Base-by-base conservation (phyloP, 2,113 vertebrate genomes). In the Poicephalus gulielmi region DNA sequence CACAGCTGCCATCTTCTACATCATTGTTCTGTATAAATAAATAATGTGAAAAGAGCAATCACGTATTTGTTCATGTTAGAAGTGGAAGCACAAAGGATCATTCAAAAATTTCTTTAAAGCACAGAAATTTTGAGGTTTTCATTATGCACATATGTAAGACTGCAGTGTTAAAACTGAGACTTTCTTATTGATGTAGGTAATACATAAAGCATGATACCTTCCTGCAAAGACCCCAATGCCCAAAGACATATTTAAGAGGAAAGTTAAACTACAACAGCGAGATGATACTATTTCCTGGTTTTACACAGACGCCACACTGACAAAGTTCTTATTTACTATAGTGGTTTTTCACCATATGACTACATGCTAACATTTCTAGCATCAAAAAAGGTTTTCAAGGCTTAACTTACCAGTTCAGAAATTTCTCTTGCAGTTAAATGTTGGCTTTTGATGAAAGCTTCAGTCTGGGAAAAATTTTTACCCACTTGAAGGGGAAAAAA, bases 391-490 rank as follows among this genome's bases (percentile, higher is more conserved):
- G n/a, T 80, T 68, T 94, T 46, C 59, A 64, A 90, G 68, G 39
- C 44, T 97, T 86, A 92, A 82, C 22, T 91, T 86, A 18, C 69
- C 83, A 86, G 63, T 49, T 89, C 74, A 91, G 94, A 86, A 44
- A 55, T 96, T 92, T 68, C 44, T 35, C 43, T 59, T 23, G 12
- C 86, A 78, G 76, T 86, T 93, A 89, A 83, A 92, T 87, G 31
- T 87, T 96, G 95, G 95, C 88, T 57, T 93, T 44, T 0, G 67
- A 89, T 88, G 80, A 96, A 96, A 88, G 86, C 28, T 91, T 86
- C 62, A 66, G 88, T 92, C 88, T 97, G 83, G 90, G 88, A 97
- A 85, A 86, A 94, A 96, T 96, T 88, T 96, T 89, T 93, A 91
- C 69, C 95, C 94, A 95, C 83, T 96, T 96, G 91, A 97, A 96